Percentiles rank a stretch among this genome's conserved stretches.
These are phyloP conservation scores for Phylloscopus collybita DNA, from an alignment of 2,797 vertebrate species.

Conservation along the genomic window DNA sequence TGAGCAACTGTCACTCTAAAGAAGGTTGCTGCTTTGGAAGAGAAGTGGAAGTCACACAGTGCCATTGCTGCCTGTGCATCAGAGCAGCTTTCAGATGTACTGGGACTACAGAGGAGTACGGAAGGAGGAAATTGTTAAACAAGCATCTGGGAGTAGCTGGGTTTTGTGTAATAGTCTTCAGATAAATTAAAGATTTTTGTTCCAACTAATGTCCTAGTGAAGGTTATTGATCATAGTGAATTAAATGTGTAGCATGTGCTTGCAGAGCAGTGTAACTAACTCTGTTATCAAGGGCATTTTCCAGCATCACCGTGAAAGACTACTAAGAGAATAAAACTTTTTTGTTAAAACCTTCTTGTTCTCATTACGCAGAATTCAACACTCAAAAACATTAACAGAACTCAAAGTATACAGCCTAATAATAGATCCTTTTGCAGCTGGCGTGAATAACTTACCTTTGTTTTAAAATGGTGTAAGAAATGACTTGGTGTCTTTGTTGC, in stretches of 20 bases:
- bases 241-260: background rate
- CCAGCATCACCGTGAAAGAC: background rate
- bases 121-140: background rate
- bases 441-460: background rate
- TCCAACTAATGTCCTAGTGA: background rate
- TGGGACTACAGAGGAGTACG: background rate
- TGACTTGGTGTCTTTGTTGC: background rate
- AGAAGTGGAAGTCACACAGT: background rate
- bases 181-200: background rate
- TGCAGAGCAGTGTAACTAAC: background rate
- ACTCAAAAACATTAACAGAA: background rate
- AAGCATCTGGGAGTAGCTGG: background rate
- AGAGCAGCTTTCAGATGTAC: background rate
- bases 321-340: background rate
- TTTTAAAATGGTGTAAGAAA: background rate
- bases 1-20: slow-evolving; percentile 11
- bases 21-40: background rate
- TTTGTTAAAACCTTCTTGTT: background rate
- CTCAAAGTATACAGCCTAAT: background rate
- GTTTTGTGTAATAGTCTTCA: background rate
- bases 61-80: background rate
- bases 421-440: background rate
- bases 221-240: background rate
- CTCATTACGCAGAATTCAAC: background rate
- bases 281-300: background rate